Evolutionary conservation across 2,797 vertebrate species (phyloP), one percentile per base, ranked within the genome.

Genomic region (Karalla daura): DNA sequence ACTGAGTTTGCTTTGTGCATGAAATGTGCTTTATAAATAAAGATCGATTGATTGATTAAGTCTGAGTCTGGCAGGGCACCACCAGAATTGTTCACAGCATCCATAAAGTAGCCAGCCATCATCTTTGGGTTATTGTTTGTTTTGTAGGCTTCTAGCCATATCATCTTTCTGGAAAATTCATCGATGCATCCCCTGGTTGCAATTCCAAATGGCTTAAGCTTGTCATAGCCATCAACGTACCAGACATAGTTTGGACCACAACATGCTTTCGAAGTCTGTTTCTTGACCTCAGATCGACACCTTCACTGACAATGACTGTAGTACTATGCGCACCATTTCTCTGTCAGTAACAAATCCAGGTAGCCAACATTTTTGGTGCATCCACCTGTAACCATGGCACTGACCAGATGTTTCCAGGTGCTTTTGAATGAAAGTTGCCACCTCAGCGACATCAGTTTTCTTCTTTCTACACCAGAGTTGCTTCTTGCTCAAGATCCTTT

Each of bases 221-320:
- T 37, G 35, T 11, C 10, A 2, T n/a, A 37, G 32, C 51, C 33
- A 39, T 53, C 35, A 7, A 53, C 39, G 35, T 25, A 23, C 5
- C 64, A 65, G 15, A 80, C 53, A 54, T 72, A 68, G 15, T 72
- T 72, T 11, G 51, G 35, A 37, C 51, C 45, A 23, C 56, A 20
- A 65, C 13, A 14, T 6, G 12, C 17, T 33, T 46, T 6, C 5
- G 3, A 18, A 64, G 25, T 11, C 44, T 30, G 27, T 71, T 72
- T 54, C 37, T 45, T 40, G 49, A 59, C 37, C 63, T 35, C 41
- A 72, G 45, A 23, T 72, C 54, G 11, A 60, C 56, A 15, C 74
- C 46, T 33, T 70, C 39, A 27, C 32, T 28, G 33, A 18, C 46
- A 63, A 14, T 15, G 51, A 18, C 23, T 18, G 46, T 5, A 32